A percentile compares a stretch with the other conserved stretches of the same genome.
These are phyloP conservation scores for Protophormia terraenovae DNA, from an alignment of 2,888 invertebrate species.

Conservation along the genomic window DNA sequence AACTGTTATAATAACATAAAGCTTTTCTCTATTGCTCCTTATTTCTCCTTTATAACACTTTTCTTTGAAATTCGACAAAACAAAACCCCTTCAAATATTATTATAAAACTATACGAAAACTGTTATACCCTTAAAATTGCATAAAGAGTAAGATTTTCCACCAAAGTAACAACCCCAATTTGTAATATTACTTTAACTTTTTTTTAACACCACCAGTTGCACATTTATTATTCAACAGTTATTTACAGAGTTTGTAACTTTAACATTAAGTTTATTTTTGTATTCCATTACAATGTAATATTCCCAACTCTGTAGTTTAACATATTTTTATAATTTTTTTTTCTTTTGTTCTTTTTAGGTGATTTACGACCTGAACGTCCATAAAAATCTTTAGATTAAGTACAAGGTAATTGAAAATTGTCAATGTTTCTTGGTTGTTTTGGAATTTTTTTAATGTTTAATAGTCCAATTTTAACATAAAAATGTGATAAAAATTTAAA, in stretches of 20 bases:
- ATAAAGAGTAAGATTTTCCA: neutral
- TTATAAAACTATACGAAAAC: neutral
- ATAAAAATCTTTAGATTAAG: constrained; percentile 61
- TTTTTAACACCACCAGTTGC: constrained; percentile 69
- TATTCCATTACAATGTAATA: neutral
- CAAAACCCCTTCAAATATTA: neutral
- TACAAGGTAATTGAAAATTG: constrained; percentile 63
- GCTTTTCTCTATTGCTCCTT: constrained; percentile 51
- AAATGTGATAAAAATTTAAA: constrained; percentile 63
- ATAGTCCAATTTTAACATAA: constrained; percentile 60
- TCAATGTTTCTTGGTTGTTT: neutral
- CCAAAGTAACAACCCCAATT: neutral
- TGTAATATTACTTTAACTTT: neutral
- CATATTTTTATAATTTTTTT: constrained; percentile 21
- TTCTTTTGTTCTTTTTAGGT: constrained; percentile 15
- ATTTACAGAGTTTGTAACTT: neutral
- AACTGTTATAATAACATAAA: constrained; percentile 47
- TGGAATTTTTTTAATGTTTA: constrained; percentile 22
- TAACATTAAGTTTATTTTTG: neutral
- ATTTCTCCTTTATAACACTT: constrained; percentile 63
- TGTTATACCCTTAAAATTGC: neutral
- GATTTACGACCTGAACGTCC: constrained; percentile 60
- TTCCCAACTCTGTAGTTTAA: constrained; percentile 38
- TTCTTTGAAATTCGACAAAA: neutral
- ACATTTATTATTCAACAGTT: constrained; percentile 72